phyloP scores from a whole-genome alignment of 35 echinoderm and acorn worm genomes.

The Strongylocentrotus purpuratus region DNA sequence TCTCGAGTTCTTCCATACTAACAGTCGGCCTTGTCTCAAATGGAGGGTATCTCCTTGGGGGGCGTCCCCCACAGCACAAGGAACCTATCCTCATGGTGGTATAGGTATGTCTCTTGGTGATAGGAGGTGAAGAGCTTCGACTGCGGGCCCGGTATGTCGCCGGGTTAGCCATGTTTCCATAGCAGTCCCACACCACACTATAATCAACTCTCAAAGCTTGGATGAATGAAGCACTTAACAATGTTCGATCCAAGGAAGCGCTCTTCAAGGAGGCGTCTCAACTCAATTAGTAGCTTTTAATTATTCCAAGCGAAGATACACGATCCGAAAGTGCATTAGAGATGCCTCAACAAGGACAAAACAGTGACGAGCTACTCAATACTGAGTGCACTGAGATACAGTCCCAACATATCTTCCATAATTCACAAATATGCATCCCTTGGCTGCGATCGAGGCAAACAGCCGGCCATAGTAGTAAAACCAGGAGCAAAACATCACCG shows the following conservation, averaged over 20 bases:
- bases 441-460: not conserved
- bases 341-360: not conserved
- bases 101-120: not conserved
- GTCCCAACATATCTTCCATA: not conserved
- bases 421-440: not conserved
- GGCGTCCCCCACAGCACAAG: conserved; percentile 39
- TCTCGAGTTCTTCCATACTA: conserved; percentile 42
- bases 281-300: not conserved
- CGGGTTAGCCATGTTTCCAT: conserved; percentile 39
- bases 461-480: not conserved
- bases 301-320: not conserved
- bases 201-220: not conserved
- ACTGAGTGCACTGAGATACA: not conserved
- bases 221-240: not conserved
- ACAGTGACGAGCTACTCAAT: not conserved
- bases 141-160: conserved; percentile 15
- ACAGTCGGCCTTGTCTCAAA: conserved; percentile 36
- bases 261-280: not conserved
- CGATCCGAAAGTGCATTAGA: not conserved
- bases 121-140: not conserved
- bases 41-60: conserved; percentile 32
- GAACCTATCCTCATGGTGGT: conserved; percentile 41
- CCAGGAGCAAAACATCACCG: conserved; percentile 7
- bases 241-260: not conserved
- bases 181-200: not conserved